These are phyloP conservation scores for Congeria kusceri DNA, from an alignment of 2,888 invertebrate species.

Conservation along the genomic window DNA sequence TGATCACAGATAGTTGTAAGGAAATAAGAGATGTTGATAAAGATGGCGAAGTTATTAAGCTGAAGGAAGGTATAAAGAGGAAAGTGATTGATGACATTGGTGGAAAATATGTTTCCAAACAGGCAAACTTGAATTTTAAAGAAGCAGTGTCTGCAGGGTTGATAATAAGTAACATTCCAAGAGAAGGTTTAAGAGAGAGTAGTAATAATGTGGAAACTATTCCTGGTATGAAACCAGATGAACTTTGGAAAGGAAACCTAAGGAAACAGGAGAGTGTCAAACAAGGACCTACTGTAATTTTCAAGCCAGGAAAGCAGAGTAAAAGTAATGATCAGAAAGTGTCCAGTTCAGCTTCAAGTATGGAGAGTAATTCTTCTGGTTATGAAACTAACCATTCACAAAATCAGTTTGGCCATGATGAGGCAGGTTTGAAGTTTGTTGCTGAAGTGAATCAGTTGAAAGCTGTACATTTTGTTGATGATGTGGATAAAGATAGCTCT, in stretches of 20 bases:
- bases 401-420: conserved; percentile 42
- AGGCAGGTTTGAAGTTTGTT: conserved; percentile 23
- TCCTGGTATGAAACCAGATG: conserved; percentile 16
- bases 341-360: conserved; percentile 55
- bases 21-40: conserved; percentile 76
- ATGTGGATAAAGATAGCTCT: not conserved
- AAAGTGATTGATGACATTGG: conserved; percentile 82
- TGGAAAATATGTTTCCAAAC: conserved; percentile 72
- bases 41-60: conserved; percentile 87
- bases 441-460: conserved; percentile 20
- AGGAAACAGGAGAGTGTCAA: conserved; percentile 21
- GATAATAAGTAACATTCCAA: conserved; percentile 77
- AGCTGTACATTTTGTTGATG: not conserved
- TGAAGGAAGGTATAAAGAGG: conserved; percentile 88
- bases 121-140: conserved; percentile 71
- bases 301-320: conserved; percentile 16
- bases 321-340: conserved; percentile 37
- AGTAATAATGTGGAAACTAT: conserved; percentile 57
- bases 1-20: conserved; percentile 76
- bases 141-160: conserved; percentile 80
- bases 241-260: conserved; percentile 41
- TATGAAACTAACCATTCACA: conserved; percentile 63
- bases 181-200: conserved; percentile 77
- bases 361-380: conserved; percentile 64
- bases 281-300: conserved; percentile 29